Conservation (phyloP, 92 coral and sea anemone genomes). For the Porites evermanni region DNA sequence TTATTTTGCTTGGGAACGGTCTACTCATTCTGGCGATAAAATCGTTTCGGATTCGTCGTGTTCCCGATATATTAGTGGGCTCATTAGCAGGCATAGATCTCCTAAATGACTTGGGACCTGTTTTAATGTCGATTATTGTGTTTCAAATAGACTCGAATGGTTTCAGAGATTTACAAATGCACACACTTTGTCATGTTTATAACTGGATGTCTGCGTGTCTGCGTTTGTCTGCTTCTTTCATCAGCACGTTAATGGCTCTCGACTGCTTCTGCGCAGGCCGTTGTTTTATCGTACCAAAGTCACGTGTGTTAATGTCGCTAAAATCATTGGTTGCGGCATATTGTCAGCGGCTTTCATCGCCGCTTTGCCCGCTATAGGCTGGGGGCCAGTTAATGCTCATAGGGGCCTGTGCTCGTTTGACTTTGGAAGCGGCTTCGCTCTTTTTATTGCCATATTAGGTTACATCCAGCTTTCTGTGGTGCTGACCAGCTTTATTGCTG, state of each 20-base stretch:
- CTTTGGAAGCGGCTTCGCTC: constrained; percentile 43
- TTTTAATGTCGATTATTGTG: no score
- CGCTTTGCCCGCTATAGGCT: neutral
- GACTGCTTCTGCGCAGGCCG: constrained; percentile 53
- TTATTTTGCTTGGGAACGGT: no score
- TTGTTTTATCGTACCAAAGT: constrained; percentile 59
- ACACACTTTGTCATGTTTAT: constrained; percentile 53
- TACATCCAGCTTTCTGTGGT: constrained; percentile 57
- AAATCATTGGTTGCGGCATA: constrained; percentile 23
- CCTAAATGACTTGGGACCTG: no score
- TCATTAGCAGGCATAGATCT: no score
- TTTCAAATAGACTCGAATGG: constrained; percentile 42
- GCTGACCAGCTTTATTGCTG: constrained; percentile 54
- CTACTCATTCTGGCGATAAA: no score
- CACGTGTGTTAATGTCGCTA: constrained; percentile 9
- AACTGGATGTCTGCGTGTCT: constrained; percentile 66
- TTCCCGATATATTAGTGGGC: no score
- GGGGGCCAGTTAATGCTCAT: neutral
- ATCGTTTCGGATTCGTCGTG: no score
- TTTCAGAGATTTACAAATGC: constrained; percentile 7
- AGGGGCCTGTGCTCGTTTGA: no score
- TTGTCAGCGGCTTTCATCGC: no score
- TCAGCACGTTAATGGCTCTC: constrained; percentile 55
- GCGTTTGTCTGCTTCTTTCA: constrained; percentile 57
- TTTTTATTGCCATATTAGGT: constrained; percentile 51